Conservation (phyloP, 2,797 vertebrate species). For the Falco naumanni region DNA sequence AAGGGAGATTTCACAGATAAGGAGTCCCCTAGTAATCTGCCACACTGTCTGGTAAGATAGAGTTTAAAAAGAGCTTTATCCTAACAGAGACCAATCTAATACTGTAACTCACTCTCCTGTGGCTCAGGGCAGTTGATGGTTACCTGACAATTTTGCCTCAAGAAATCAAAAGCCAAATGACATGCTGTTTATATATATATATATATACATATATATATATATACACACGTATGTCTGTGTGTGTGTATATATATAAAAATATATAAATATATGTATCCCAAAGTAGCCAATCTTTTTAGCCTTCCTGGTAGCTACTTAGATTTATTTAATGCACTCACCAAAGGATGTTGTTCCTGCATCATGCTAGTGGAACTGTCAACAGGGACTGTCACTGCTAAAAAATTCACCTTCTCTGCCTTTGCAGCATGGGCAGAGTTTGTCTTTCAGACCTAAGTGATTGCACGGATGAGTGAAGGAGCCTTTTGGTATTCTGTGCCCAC, state of each 20-base stretch:
- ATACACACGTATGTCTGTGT: rapidly evolving
- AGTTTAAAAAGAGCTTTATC: background rate
- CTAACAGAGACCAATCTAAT: background rate
- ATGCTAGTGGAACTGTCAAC: rapidly evolving
- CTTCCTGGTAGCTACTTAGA: background rate
- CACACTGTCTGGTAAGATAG: rapidly evolving
- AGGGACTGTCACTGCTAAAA: background rate
- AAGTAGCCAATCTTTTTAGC: background rate
- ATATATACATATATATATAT: too few species aligned
- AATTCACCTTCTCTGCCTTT: background rate
- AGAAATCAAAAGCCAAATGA: background rate
- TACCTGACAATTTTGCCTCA: background rate
- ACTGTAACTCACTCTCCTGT: background rate
- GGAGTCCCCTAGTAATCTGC: background rate
- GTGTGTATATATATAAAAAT: too few species aligned
- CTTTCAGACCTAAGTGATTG: background rate
- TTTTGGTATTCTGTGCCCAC: slow-evolving; percentile 15
- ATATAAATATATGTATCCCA: too few species aligned
- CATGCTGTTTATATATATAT: background rate
- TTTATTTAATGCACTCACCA: background rate
- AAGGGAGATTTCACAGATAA: slow-evolving; percentile 16
- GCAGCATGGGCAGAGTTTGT: background rate
- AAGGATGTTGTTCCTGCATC: background rate
- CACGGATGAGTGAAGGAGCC: background rate
- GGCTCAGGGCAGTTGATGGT: background rate